These are phyloP conservation scores for Nothoprocta pentlandii DNA, from an alignment of 2,113 vertebrate species.

Conservation along the genomic window DNA sequence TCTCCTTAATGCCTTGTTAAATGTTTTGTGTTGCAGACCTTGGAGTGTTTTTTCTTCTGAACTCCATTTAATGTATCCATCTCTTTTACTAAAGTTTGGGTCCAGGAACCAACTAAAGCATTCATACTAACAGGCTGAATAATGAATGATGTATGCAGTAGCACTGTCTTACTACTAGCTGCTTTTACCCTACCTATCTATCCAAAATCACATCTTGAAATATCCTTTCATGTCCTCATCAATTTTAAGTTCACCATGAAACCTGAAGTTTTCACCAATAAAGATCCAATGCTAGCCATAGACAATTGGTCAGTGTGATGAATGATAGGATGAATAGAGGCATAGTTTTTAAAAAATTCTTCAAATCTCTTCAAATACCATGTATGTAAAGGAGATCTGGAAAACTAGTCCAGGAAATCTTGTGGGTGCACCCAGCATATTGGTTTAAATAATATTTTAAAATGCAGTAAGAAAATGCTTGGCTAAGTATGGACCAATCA, in stretches of 20 bases:
- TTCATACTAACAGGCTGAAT: background rate
- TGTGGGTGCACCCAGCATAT: background rate
- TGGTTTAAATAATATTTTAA: conserved; percentile 29
- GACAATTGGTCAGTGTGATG: background rate
- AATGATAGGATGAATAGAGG: background rate
- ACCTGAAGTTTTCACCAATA: background rate
- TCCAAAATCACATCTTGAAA: background rate
- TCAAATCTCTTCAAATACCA: background rate
- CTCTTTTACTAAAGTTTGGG: background rate
- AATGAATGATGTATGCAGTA: background rate
- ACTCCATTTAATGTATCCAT: background rate
- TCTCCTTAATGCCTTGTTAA: background rate
- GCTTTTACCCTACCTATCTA: background rate
- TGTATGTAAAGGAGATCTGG: background rate
- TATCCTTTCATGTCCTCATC: background rate
- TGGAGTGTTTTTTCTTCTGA: background rate
- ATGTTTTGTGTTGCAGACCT: background rate
- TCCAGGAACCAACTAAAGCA: background rate
- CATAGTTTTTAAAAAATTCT: background rate
- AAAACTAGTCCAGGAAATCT: background rate
- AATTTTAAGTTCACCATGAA: background rate
- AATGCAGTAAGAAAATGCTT: background rate
- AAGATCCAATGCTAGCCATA: background rate
- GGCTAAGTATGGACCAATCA: conserved; percentile 14
- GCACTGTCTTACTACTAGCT: background rate